A percentile compares a stretch with the other conserved stretches of the same genome.
Conservation (phyloP, 2,797 vertebrate species). For the Philypnodon macrostomus region DNA sequence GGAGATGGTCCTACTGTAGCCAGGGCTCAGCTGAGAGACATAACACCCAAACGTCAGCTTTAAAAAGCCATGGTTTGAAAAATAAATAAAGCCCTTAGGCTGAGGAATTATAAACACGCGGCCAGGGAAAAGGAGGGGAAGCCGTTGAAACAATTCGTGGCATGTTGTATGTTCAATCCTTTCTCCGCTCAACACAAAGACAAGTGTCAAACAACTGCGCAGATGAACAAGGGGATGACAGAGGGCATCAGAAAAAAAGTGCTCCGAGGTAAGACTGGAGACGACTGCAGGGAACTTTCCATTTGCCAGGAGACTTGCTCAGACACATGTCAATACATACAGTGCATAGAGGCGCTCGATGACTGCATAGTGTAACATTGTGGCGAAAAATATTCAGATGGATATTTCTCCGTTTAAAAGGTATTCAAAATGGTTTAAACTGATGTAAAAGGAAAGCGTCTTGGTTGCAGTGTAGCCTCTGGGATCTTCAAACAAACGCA, state of each 20-base stretch:
- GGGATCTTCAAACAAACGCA: slow-evolving; percentile 96
- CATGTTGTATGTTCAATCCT: slow-evolving; percentile 76
- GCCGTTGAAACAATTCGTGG: slow-evolving; percentile 64
- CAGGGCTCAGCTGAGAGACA: slow-evolving; percentile 61
- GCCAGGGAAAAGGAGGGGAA: slow-evolving; percentile 51
- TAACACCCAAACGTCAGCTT: slow-evolving; percentile 61
- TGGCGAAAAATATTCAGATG: slow-evolving; percentile 16
- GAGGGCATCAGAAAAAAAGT: slow-evolving; percentile 53
- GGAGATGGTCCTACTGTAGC: slow-evolving; percentile 47
- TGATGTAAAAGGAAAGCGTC: slow-evolving; percentile 47
- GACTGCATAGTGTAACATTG: slow-evolving; percentile 6
- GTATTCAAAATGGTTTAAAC: too few relatives aligned
- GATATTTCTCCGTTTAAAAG: neutral
- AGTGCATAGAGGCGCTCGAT: slow-evolving; percentile 6
- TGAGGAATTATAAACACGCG: slow-evolving; percentile 73
- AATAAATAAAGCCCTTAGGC: slow-evolving; percentile 71
- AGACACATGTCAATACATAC: slow-evolving; percentile 27
- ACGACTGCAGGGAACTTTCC: slow-evolving; percentile 81
- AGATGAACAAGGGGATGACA: slow-evolving; percentile 59
- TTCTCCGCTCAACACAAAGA: slow-evolving; percentile 84
- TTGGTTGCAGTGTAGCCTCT: slow-evolving; percentile 79
- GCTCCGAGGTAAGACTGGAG: slow-evolving; percentile 69
- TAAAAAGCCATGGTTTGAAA: slow-evolving; percentile 67
- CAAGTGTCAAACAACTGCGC: slow-evolving; percentile 82
- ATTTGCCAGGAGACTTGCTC: slow-evolving; percentile 59